Base-by-base conservation (phyloP, 2,888 invertebrate genomes). In the Trichacis sp. region DNA sequence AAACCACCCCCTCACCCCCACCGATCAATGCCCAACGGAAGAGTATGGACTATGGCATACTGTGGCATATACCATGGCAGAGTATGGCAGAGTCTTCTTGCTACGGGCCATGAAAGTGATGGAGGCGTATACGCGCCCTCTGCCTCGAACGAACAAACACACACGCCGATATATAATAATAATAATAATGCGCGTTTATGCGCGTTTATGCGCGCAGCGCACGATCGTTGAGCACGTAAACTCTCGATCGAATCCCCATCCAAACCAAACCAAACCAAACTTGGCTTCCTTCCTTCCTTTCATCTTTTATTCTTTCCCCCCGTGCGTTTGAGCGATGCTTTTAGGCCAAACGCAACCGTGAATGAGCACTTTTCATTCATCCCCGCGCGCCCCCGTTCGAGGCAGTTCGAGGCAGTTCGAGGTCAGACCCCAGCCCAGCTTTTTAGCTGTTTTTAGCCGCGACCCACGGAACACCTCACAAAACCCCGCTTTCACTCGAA, bases 51-150 rank as follows among this genome's bases (percentile, higher is more conserved):
- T 3, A 33, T n/a, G 33, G n/a, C n/a, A n/a, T n/a, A n/a, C n/a
- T n/a, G n/a, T n/a, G n/a, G n/a, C n/a, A n/a, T n/a, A n/a, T n/a
- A n/a, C n/a, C n/a, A n/a, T n/a, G n/a, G n/a, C n/a, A n/a, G n/a
- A n/a, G n/a, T n/a, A n/a, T n/a, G n/a, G n/a, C n/a, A n/a, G n/a
- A n/a, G n/a, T n/a, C n/a, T n/a, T n/a, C n/a, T n/a, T n/a, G n/a
- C n/a, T n/a, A n/a, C n/a, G n/a, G n/a, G n/a, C n/a, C n/a, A n/a
- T n/a, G n/a, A n/a, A n/a, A n/a, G n/a, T n/a, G n/a, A n/a, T n/a
- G n/a, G n/a, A n/a, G n/a, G n/a, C n/a, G n/a, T n/a, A n/a, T 33
- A 33, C n/a, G 33, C 33, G 33, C 33, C 33, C 33, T 33, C 33
- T 33, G 33, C 24, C 24, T 24, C 24, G 24, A 2, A 2, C n/a